Percentiles rank a stretch among this genome's conserved stretches.
Conservation (phyloP, 2,797 vertebrate species). For the Chiloscyllium punctatum region DNA sequence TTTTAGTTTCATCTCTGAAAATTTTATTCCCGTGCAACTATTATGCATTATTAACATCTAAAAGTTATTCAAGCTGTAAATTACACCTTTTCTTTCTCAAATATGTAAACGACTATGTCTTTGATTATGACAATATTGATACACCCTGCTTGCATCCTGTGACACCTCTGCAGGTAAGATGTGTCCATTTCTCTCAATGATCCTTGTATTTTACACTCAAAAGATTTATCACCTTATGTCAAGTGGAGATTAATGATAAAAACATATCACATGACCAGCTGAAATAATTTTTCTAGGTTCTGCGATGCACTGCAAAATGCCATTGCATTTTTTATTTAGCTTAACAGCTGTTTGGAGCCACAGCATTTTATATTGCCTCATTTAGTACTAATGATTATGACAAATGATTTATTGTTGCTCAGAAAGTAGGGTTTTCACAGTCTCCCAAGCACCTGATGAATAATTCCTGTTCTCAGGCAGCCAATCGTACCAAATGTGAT, state of each 20-base stretch:
- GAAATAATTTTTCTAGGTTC: constrained; percentile 6
- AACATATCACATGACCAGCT: background rate
- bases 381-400: constrained; percentile 28
- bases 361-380: constrained; percentile 15
- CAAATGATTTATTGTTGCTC: constrained; percentile 23
- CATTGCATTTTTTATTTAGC: background rate
- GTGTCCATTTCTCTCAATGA: background rate
- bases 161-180: background rate
- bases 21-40: background rate
- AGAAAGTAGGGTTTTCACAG: constrained; percentile 18
- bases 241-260: background rate
- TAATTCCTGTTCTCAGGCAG: background rate
- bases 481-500: background rate
- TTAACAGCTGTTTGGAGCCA: constrained; percentile 19
- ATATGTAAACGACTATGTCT: background rate
- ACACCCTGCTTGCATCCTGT: background rate
- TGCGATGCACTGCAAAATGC: background rate
- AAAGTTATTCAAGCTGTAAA: constrained; percentile 10
- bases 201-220: background rate
- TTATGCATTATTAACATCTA: constrained; percentile 5
- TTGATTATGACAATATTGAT: background rate
- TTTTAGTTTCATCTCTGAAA: background rate
- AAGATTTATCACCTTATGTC: background rate
- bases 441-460: background rate
- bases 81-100: background rate